Percentiles rank a stretch among this genome's conserved stretches.
These are phyloP conservation scores for Volucella zonaria DNA, from an alignment of 2,888 invertebrate genomes.

Conservation along the genomic window DNA sequence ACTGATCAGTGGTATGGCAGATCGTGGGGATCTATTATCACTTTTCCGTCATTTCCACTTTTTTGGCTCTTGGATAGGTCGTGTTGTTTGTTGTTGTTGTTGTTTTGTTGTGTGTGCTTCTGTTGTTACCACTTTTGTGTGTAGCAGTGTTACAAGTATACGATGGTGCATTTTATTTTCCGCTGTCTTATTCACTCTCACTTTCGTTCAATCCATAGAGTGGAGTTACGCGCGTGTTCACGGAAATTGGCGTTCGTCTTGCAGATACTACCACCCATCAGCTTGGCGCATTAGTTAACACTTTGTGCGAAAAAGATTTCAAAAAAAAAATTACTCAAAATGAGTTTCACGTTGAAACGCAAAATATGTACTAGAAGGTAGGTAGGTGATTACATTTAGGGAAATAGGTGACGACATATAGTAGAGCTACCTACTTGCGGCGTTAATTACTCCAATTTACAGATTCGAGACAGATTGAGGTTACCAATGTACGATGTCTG, in stretches of 20 bases:
- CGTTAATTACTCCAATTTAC: slow-evolving; percentile 58
- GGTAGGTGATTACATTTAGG: slow-evolving; percentile 52
- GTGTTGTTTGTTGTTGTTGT: slow-evolving; percentile 74
- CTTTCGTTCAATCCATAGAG: slow-evolving; percentile 78
- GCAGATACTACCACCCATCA: slow-evolving; percentile 46
- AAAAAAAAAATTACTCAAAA: slow-evolving; percentile 19
- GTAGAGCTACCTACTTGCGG: neutral
- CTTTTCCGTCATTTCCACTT: slow-evolving; percentile 55
- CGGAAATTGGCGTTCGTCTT: slow-evolving; percentile 65
- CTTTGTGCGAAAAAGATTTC: slow-evolving; percentile 17
- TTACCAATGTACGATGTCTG: slow-evolving; percentile 14
- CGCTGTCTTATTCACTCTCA: slow-evolving; percentile 83
- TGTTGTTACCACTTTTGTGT: slow-evolving; percentile 58
- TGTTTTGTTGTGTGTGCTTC: slow-evolving; percentile 60
- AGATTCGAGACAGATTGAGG: slow-evolving; percentile 39
- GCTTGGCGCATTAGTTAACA: slow-evolving; percentile 48
- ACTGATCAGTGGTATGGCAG: neutral
- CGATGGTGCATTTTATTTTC: slow-evolving; percentile 77
- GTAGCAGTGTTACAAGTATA: slow-evolving; percentile 3
- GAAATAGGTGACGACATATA: slow-evolving; percentile 65
- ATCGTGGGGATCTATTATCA: slow-evolving; percentile 59
- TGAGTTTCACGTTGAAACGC: slow-evolving; percentile 22
- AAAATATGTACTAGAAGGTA: slow-evolving; percentile 20
- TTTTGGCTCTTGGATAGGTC: slow-evolving; percentile 35
- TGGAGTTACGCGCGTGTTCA: slow-evolving; percentile 48